These are phyloP conservation scores for Ictidomys tridecemlineatus DNA, from an alignment of 2,113 vertebrate species.

Conservation along the genomic window DNA sequence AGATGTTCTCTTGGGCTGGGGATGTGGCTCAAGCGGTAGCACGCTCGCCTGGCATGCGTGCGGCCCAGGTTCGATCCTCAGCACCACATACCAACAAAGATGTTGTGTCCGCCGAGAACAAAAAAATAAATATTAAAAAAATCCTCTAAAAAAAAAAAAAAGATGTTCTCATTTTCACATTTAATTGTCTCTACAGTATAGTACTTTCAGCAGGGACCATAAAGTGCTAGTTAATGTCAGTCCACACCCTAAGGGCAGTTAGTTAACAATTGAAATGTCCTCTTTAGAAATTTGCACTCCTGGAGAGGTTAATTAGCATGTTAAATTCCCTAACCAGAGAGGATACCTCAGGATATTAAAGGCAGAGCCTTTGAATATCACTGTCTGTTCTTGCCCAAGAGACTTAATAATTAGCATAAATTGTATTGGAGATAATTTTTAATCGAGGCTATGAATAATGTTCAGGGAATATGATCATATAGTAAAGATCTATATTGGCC, in stretches of 20 bases:
- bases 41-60: no score
- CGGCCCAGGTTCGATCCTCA: no score
- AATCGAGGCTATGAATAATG: background rate
- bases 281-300: background rate
- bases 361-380: background rate
- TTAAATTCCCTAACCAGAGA: background rate
- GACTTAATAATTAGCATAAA: background rate
- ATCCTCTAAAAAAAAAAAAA: constrained; percentile 48
- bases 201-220: background rate
- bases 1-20: background rate
- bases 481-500: background rate
- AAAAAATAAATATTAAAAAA: no score
- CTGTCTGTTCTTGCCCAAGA: background rate
- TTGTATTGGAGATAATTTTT: background rate
- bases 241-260: background rate
- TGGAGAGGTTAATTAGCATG: background rate
- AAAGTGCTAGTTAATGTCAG: background rate
- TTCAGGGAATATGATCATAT: background rate
- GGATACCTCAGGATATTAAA: background rate
- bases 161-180: background rate
- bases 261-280: background rate
- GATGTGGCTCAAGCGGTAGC: no score
- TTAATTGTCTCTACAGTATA: background rate
- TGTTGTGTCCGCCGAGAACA: no score
- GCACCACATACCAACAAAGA: no score